These are phyloP conservation scores for Thrips palmi DNA, from an alignment of 1,140 invertebrate genomes.

Conservation along the genomic window DNA sequence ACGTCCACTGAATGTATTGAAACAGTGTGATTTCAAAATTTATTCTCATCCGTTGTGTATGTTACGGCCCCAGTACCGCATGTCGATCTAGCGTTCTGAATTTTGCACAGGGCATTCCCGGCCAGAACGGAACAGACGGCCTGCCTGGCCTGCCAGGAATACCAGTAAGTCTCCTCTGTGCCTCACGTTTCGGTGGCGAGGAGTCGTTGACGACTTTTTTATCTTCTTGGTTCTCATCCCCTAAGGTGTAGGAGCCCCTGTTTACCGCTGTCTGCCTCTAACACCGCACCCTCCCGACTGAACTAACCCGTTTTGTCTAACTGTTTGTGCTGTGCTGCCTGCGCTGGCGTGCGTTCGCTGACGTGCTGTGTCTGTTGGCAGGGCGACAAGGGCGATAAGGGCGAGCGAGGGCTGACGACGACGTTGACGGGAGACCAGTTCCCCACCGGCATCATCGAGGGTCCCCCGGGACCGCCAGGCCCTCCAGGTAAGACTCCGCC, in stretches of 20 bases:
- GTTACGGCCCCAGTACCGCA: no score
- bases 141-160: slow-evolving; percentile 20
- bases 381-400: slow-evolving; percentile 80
- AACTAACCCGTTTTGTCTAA: no score
- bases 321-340: slow-evolving; percentile 10
- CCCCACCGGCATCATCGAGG: slow-evolving; percentile 81
- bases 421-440: slow-evolving; percentile 78
- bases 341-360: not conserved
- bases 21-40: no score
- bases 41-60: no score
- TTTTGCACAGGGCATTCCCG: slow-evolving; percentile 27
- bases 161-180: slow-evolving; percentile 20
- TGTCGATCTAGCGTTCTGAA: no score
- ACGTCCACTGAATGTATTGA: no score
- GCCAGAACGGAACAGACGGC: slow-evolving; percentile 25
- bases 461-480: slow-evolving; percentile 77
- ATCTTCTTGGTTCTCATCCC: not conserved
- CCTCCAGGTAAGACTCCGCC: slow-evolving; percentile 74
- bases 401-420: slow-evolving; percentile 74
- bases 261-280: no score
- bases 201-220: not conserved
- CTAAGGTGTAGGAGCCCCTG: no score
- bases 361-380: slow-evolving; percentile 22
- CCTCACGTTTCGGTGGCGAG: not conserved
- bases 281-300: no score